These are phyloP conservation scores for Vicugna pacos DNA, from an alignment of 2,113 vertebrate species.

Conservation along the genomic window DNA sequence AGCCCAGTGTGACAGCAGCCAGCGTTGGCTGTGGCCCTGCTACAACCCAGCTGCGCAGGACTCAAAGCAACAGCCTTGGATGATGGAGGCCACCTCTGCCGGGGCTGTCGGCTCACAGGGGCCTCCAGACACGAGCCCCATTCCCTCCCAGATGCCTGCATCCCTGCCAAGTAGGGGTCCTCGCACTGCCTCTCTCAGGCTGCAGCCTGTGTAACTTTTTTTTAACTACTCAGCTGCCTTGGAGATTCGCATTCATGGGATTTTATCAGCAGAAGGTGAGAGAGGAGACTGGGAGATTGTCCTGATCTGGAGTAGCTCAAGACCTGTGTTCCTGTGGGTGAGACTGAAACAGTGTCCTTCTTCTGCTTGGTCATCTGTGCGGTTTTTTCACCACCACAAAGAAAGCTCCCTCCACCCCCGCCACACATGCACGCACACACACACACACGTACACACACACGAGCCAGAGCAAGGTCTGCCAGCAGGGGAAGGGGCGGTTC, in stretches of 20 bases:
- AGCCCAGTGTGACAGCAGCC: neutral
- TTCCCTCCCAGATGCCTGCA: neutral
- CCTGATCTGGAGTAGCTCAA: neutral
- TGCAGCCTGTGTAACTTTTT: neutral
- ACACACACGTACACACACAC: neutral
- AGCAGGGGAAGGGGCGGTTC: accelerated
- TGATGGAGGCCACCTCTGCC: neutral
- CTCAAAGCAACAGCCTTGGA: neutral
- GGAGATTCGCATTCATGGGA: neutral
- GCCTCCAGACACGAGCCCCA: neutral
- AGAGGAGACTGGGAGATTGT: neutral
- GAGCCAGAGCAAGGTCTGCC: neutral
- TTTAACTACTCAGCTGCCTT: neutral
- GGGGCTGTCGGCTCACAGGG: neutral
- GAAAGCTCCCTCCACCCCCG: neutral
- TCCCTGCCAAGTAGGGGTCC: neutral
- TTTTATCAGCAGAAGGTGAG: neutral
- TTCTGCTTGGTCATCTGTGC: neutral
- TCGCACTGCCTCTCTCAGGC: neutral
- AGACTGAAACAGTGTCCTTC: neutral
- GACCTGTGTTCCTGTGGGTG: neutral
- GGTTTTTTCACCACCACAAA: neutral
- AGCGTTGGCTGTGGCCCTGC: neutral
- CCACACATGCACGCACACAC: neutral
- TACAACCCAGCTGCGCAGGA: neutral